Base-by-base conservation (phyloP, 2,888 invertebrate genomes). In the Spicauda simplicius region DNA sequence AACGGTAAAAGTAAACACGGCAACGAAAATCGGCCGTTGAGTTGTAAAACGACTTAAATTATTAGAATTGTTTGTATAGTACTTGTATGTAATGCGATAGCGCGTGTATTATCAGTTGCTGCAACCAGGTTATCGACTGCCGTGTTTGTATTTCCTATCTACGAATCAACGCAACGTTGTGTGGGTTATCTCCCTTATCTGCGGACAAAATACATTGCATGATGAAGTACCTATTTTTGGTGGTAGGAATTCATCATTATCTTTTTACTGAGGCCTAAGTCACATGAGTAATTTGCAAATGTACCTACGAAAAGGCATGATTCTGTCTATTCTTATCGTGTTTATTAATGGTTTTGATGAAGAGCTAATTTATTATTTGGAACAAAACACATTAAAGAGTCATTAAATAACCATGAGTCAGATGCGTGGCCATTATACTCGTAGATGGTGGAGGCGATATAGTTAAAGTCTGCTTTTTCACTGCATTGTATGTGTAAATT, bases 121-220 rank as follows among this genome's bases (percentile, higher is more conserved):
- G 85, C 88, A 90, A 88, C 86, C 90, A 86, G 88, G 90, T 87
- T 91, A 90, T 91, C 91, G 84, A 85, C 83, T 85, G 86, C 82
- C 79, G 82, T 90, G 89, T 91, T 90, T 90, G 86, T 77, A 77
- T 79, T 74, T 76, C 80, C 87, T 90, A 91, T 91, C 90, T 82
- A 80, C 78, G 78, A 85, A 86, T 86, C 86, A 86, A 82, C 80
- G 76, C 79, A 76, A 79, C 78, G 78, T 77, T 80, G 81, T 83
- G 77, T 80, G 73, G 74, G 78, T 81, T 88, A 90, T 89, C 89
- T 84, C 77, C 80, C 76, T 71, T 82, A 84, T 82, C 77, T 19
- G 30, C 50, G 48, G 76, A 72, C 72, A 81, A 79, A 79, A 74
- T 74, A 75, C 77, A 81, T 82, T 83, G 81, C 81, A 73, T 82